Base-by-base conservation (phyloP, 2,797 vertebrate genomes). In the Rhinella marina region DNA sequence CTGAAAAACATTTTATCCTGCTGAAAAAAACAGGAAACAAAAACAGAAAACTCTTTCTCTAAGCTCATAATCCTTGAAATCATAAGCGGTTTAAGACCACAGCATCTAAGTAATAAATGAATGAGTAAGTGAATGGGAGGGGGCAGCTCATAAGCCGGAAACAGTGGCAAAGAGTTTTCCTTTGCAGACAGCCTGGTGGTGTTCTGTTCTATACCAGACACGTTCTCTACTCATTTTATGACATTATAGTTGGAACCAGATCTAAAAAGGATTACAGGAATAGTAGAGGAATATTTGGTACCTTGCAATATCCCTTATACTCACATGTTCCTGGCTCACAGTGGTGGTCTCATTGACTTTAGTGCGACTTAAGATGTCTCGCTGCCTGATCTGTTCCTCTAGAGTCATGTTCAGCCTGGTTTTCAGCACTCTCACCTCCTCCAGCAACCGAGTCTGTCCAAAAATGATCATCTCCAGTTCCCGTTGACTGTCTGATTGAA, bases 371-470 rank as follows among this genome's bases (percentile, higher is more conserved):
- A 61, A 23, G 62, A 54, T 21, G 13, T 64, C 87, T 52, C 87
- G 23, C 21, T 90, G 78, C 48, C 81, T 14, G 59, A 72, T 90
- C 90, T 93, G 91, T 17, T 91, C 90, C 14, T 11, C 90, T 72
- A 90, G n/a, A 4, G 90, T 90, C 82, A 85, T 88, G 14, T 56
- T 75, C 84, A 93, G 5, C 41, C 81, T 91, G 82, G 87, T 11
- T 1, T 90, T 91, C 76, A 93, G 90, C 56, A 52, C 64, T 77
- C 84, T 87, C 32, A 93, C 83, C 25, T 90, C 86, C 73, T 87
- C 88, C 25, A 92, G 90, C 76, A 90, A 59, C 64, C 32, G 66
- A 19, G 50, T 64, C 57, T 91, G 90, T 73, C 89, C 92, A 56
- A 29, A 27, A 16, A 92, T 59, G 0, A 10, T 89, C 82, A 91